Percentiles rank a stretch among this genome's conserved stretches.
Evolutionary conservation across 2,113 vertebrate genomes (phyloP).

Genomic region (Copsychus sechellarum): DNA sequence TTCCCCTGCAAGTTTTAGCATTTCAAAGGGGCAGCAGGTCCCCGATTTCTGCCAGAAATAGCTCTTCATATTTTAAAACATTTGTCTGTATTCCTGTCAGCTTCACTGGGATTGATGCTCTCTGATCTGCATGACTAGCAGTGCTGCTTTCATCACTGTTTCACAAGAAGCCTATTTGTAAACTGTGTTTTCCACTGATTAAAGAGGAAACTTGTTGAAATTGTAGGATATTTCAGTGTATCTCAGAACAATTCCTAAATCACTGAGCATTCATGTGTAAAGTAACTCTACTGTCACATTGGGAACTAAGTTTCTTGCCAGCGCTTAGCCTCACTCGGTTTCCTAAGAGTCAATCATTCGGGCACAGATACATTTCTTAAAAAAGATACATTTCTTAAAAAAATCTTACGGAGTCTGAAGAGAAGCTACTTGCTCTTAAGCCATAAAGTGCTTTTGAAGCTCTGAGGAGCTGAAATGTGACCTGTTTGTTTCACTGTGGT

Average conservation of each 20-base stretch:
- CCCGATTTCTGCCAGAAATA: background rate
- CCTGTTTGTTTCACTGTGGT: constrained; percentile 1
- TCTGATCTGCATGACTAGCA: background rate
- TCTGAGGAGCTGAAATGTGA: constrained; percentile 40
- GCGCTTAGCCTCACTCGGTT: background rate
- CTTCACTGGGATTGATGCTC: background rate
- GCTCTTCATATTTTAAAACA: background rate
- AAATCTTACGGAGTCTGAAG: background rate
- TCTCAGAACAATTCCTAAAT: constrained; percentile 9
- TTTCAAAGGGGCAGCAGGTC: background rate
- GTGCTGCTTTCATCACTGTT: background rate
- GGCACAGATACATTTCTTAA: background rate
- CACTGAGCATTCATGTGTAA: background rate
- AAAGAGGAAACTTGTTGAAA: background rate
- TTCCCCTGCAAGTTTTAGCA: background rate
- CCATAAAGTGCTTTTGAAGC: background rate
- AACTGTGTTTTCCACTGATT: background rate
- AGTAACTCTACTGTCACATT: background rate
- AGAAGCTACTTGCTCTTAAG: constrained; percentile 15
- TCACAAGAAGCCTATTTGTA: background rate
- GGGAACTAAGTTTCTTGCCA: background rate
- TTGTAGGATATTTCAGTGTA: background rate
- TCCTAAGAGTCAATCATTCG: background rate
- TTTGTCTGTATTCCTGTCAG: background rate
- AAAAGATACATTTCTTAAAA: background rate